Percentiles rank a stretch among this genome's conserved stretches.
Evolutionary conservation across 1,140 invertebrate genomes (phyloP).

Genomic region (Planococcus citri): DNA sequence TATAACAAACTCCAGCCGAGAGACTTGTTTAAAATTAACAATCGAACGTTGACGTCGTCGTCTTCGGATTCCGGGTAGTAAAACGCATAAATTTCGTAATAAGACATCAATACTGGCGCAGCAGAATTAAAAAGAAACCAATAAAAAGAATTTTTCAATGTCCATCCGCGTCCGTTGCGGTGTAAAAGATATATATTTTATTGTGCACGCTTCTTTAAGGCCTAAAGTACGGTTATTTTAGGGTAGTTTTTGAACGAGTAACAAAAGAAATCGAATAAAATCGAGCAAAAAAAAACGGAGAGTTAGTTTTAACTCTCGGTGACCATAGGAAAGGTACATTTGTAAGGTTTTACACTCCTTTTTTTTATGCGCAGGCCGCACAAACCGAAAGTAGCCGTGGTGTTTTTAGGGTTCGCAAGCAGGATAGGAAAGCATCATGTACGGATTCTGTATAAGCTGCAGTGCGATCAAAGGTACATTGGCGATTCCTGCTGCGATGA

Average conservation of each 20-base stretch:
- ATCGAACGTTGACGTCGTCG: conserved; percentile 6
- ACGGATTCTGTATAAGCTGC: too few relatives aligned
- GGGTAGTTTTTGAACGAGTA: conserved; percentile 5
- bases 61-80: neutral
- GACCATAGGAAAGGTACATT: conserved; percentile 6
- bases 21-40: neutral
- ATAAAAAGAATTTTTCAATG: conserved; percentile 21
- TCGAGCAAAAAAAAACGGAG: conserved; percentile 11
- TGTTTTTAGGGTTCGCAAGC: too few relatives aligned
- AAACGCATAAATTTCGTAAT: conserved; percentile 19
- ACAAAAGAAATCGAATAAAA: conserved; percentile 15
- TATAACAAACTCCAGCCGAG: conserved; percentile 13
- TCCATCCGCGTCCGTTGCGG: conserved; percentile 15
- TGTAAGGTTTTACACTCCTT: conserved; percentile 12
- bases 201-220: conserved; percentile 20
- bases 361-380: conserved; percentile 14
- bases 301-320: conserved; percentile 11
- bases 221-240: conserved; percentile 14
- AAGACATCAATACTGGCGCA: conserved; percentile 13
- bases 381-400: neutral
- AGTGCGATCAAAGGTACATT: conserved; percentile 9
- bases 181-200: conserved; percentile 21
- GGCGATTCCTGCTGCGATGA: neutral
- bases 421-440: too few relatives aligned
- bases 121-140: conserved; percentile 16